Conservation (phyloP, 2,113 vertebrate species). For the Etheostoma spectabile region DNA sequence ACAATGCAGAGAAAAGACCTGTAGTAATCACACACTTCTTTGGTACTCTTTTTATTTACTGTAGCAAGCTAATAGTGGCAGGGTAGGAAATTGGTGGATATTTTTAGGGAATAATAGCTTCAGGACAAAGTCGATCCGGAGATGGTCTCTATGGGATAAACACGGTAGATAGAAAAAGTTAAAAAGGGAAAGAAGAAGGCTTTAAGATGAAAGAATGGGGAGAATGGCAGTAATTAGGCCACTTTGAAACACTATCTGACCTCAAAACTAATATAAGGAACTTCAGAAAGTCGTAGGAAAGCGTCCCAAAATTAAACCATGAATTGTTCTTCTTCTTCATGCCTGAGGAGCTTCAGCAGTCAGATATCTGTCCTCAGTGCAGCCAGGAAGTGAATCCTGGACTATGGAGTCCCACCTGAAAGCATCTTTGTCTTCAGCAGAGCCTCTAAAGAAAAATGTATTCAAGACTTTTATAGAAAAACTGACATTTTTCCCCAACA, state of each 20-base stretch:
- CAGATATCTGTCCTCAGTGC: neutral
- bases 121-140: slow-evolving; percentile 19
- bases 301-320: neutral
- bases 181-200: neutral
- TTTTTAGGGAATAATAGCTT: slow-evolving; percentile 31
- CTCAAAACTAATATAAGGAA: neutral
- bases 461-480: neutral
- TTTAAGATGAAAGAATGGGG: neutral
- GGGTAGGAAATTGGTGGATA: slow-evolving; percentile 24
- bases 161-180: neutral
- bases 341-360: neutral
- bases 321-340: neutral
- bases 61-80: slow-evolving; percentile 36
- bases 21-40: slow-evolving; percentile 32
- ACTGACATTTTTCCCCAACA: neutral
- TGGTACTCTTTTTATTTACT: slow-evolving; percentile 36
- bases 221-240: neutral
- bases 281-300: neutral
- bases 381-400: neutral
- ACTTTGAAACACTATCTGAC: neutral
- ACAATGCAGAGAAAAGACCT: slow-evolving; percentile 36
- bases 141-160: slow-evolving; percentile 17
- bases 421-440: neutral
- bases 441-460: neutral
- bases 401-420: neutral